phyloP scores from a whole-genome alignment of 2,888 invertebrate genomes.

The Caenorhabditis imperialis region DNA sequence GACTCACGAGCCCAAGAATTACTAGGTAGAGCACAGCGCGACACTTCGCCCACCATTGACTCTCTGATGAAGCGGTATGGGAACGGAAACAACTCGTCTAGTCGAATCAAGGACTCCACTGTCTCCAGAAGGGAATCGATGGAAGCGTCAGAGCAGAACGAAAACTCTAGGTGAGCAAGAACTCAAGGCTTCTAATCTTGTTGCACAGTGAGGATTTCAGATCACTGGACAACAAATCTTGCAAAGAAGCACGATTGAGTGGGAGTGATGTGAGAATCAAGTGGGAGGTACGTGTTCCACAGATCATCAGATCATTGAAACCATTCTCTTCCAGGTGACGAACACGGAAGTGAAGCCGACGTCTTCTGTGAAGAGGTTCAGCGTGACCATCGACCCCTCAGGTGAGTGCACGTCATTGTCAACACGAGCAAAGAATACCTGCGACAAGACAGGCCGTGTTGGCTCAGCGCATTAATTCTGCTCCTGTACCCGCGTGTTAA shows the following conservation, averaged over 20 bases:
- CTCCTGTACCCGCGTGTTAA: constrained; percentile 32
- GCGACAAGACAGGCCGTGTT: constrained; percentile 24
- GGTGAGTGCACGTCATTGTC: constrained; percentile 23
- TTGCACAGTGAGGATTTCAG: constrained; percentile 8
- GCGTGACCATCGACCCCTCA: constrained; percentile 51
- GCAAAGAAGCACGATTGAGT: constrained; percentile 58
- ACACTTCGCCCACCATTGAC: constrained; percentile 48
- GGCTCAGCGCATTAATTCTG: constrained; percentile 43
- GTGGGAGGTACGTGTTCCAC: constrained; percentile 45
- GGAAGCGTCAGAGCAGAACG: constrained; percentile 22
- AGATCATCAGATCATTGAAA: not conserved
- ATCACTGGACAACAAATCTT: constrained; percentile 53
- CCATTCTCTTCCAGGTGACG: constrained; percentile 22
- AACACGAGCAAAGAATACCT: constrained; percentile 19
- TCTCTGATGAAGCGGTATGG: constrained; percentile 55
- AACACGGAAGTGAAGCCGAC: constrained; percentile 46
- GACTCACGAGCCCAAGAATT: constrained; percentile 45
- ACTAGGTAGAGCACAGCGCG: constrained; percentile 35
- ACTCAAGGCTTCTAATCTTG: not conserved
- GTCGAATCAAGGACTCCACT: constrained; percentile 43
- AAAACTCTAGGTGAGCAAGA: constrained; percentile 16
- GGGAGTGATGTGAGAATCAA: constrained; percentile 60
- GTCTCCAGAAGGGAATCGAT: constrained; percentile 46
- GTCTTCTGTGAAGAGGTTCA: constrained; percentile 46
- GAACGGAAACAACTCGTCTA: constrained; percentile 22